These are phyloP conservation scores for Tetropium fuscum DNA, from an alignment of 2,888 invertebrate genomes.

Conservation along the genomic window DNA sequence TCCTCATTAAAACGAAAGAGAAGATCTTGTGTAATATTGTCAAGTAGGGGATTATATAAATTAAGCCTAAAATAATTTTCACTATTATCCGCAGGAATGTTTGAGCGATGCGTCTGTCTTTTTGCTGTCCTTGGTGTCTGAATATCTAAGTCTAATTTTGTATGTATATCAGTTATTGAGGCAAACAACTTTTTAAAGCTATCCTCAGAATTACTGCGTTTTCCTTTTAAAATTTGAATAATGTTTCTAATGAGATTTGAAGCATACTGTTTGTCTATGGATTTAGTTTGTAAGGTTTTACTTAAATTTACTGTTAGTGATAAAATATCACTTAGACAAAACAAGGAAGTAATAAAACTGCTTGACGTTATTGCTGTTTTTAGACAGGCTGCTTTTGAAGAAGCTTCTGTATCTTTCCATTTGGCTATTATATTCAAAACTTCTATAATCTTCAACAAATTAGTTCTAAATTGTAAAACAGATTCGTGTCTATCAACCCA, in stretches of 20 bases:
- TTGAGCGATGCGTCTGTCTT: not conserved
- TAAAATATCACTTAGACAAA: not conserved
- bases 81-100: not conserved
- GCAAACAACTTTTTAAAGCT: too few relatives aligned
- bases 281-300: not conserved
- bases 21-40: conserved; percentile 3
- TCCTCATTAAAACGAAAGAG: conserved; percentile 5
- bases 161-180: too few relatives aligned
- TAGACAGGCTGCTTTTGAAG: not conserved
- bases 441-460: conserved; percentile 6
- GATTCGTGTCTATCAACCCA: conserved; percentile 12
- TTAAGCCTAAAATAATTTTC: not conserved
- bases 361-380: not conserved
- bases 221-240: not conserved
- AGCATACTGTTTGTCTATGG: not conserved
- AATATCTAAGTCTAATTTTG: too few relatives aligned
- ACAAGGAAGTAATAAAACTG: not conserved
- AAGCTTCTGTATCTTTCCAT: conserved; percentile 10
- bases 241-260: not conserved
- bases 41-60: conserved; percentile 10
- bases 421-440: conserved; percentile 13
- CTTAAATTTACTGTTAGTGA: conserved; percentile 7
- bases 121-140: not conserved
- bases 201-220: too few relatives aligned
- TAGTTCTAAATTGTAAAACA: conserved; percentile 7